Conservation (phyloP, 2,888 invertebrate genomes). For the Glyphotaelius pellucidus region DNA sequence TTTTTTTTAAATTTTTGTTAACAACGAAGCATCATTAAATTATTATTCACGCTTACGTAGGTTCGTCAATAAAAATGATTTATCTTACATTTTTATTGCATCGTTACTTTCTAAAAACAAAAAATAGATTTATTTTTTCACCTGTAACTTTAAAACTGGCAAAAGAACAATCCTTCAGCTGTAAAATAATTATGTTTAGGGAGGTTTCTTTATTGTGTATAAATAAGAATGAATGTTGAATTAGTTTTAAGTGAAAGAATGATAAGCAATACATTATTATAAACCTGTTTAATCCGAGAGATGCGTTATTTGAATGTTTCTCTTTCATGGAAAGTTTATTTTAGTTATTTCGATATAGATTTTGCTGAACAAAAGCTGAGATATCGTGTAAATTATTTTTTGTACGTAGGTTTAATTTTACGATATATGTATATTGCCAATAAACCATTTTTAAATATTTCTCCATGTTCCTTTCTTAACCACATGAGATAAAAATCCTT, state of each 20-base stretch:
- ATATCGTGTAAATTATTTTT: constrained; percentile 63
- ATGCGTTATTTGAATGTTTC: background rate
- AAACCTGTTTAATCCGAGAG: background rate
- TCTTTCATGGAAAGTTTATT: constrained; percentile 8
- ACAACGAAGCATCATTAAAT: background rate
- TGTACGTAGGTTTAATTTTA: constrained; percentile 57
- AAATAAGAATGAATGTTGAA: background rate
- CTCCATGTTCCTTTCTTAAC: constrained; percentile 41
- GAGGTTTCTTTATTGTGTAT: background rate
- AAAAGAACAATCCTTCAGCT: background rate
- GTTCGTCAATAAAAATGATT: background rate
- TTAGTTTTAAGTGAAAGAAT: constrained; percentile 27
- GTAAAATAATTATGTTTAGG: background rate
- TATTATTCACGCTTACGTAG: background rate
- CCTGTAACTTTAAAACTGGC: background rate
- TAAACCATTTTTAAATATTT: constrained; percentile 48
- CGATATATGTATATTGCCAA: constrained; percentile 52
- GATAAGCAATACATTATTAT: constrained; percentile 31
- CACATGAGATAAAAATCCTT: background rate
- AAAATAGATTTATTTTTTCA: background rate
- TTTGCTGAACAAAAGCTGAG: constrained; percentile 56
- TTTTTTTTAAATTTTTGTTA: constrained; percentile 2
- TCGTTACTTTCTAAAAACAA: background rate
- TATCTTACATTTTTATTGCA: background rate
- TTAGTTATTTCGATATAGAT: constrained; percentile 22